phyloP scores from a whole-genome alignment of 2,113 vertebrate genomes.

The Cephalopholis sonnerati region DNA sequence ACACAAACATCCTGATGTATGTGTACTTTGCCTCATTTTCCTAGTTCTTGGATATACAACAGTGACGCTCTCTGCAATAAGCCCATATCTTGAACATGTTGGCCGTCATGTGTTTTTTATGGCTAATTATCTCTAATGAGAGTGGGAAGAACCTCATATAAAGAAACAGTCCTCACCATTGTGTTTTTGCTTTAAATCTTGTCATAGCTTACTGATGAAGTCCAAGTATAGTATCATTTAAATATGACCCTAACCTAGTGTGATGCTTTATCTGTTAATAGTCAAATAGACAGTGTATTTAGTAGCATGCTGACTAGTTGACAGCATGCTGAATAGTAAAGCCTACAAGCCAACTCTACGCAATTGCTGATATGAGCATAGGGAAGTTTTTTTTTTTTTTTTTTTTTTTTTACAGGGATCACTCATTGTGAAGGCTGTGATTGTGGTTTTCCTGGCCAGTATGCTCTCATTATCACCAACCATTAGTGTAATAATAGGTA shows the following conservation, averaged over 20 bases:
- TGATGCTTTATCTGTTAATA: constrained; percentile 45
- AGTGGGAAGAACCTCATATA: too few species aligned
- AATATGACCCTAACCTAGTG: not conserved
- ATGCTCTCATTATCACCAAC: constrained; percentile 47
- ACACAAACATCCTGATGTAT: constrained; percentile 9
- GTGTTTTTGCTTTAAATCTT: too few species aligned
- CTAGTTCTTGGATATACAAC: not conserved
- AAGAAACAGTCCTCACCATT: too few species aligned
- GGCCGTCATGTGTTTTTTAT: not conserved
- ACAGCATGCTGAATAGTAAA: constrained; percentile 20
- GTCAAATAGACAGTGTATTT: constrained; percentile 34
- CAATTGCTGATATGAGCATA: not conserved
- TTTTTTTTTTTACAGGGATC: not conserved
- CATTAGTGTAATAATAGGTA: constrained; percentile 30
- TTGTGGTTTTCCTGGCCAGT: constrained; percentile 26
- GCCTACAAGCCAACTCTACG: not conserved
- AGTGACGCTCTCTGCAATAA: not conserved
- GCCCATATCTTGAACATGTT: not conserved
- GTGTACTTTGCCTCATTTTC: constrained; percentile 1
- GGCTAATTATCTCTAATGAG: not conserved
- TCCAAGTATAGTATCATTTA: not conserved
- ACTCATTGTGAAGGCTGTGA: not conserved
- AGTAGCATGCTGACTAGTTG: constrained; percentile 4
- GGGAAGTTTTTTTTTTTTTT: too few species aligned
- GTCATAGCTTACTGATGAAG: not conserved